These are phyloP conservation scores for Plebejus argus DNA, from an alignment of 2,888 invertebrate species.

Conservation along the genomic window DNA sequence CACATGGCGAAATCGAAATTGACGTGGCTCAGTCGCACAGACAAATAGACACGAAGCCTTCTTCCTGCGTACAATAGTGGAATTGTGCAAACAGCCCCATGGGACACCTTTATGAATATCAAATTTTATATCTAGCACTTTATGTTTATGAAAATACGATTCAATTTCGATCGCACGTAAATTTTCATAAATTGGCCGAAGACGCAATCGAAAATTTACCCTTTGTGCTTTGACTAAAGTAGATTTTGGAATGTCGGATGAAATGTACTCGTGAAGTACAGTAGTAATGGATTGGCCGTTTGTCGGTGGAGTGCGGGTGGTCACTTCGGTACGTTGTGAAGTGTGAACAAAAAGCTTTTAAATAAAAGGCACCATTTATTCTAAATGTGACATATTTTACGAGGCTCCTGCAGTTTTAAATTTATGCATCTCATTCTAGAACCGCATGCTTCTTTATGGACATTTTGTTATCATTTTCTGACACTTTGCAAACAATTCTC, in stretches of 20 bases:
- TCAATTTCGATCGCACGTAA: background rate
- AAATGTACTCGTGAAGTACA: conserved; percentile 37
- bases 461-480: conserved; percentile 7
- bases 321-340: conserved; percentile 43
- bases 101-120: conserved; percentile 12
- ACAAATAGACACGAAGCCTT: conserved; percentile 46
- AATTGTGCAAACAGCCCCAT: conserved; percentile 45
- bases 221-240: conserved; percentile 23
- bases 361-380: conserved; percentile 42
- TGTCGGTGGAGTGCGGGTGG: conserved; percentile 47
- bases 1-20: background rate
- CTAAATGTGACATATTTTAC: conserved; percentile 38
- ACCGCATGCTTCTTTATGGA: conserved; percentile 19
- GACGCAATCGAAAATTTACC: background rate
- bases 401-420: conserved; percentile 39
- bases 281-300: conserved; percentile 49
- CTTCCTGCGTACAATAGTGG: conserved; percentile 47
- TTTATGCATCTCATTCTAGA: conserved; percentile 33
- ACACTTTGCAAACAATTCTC: background rate
- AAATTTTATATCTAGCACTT: conserved; percentile 19
- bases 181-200: background rate
- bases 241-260: conserved; percentile 7
- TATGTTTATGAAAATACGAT: conserved; percentile 6
- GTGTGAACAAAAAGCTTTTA: conserved; percentile 43
- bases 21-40: conserved; percentile 42